Conservation (phyloP, 2,797 vertebrate species). For the Emydoidea blandingii region DNA sequence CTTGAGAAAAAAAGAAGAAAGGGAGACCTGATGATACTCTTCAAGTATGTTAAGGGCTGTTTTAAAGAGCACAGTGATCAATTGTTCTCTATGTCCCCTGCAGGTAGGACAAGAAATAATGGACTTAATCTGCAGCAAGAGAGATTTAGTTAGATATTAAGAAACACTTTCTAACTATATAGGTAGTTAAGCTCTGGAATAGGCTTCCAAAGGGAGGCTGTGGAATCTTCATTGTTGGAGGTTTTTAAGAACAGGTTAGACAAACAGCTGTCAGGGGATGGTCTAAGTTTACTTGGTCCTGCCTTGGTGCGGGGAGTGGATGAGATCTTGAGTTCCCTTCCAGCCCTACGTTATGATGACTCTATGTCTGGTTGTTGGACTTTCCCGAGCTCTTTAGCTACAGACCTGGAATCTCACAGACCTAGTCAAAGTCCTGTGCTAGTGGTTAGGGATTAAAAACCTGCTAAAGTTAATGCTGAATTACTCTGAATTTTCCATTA, state of each 20-base stretch:
- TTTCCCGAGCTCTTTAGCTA: slow-evolving; percentile 38
- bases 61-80: background rate
- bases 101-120: background rate
- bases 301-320: too few species aligned
- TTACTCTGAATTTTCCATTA: background rate
- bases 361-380: background rate
- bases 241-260: background rate
- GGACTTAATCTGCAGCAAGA: background rate
- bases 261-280: background rate
- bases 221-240: background rate
- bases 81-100: background rate
- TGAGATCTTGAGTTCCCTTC: too few species aligned
- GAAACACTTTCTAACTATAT: too few species aligned
- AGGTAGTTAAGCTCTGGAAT: background rate
- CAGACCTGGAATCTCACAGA: background rate
- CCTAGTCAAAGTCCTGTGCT: slow-evolving; percentile 31
- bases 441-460: slow-evolving; percentile 47
- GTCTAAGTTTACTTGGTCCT: background rate
- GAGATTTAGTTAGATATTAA: background rate
- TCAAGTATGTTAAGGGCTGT: background rate
- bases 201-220: background rate
- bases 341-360: background rate
- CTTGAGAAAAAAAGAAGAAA: background rate
- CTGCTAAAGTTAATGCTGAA: background rate
- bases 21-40: background rate